phyloP scores from a whole-genome alignment of 2,113 vertebrate genomes.

The Canis aureus region DNA sequence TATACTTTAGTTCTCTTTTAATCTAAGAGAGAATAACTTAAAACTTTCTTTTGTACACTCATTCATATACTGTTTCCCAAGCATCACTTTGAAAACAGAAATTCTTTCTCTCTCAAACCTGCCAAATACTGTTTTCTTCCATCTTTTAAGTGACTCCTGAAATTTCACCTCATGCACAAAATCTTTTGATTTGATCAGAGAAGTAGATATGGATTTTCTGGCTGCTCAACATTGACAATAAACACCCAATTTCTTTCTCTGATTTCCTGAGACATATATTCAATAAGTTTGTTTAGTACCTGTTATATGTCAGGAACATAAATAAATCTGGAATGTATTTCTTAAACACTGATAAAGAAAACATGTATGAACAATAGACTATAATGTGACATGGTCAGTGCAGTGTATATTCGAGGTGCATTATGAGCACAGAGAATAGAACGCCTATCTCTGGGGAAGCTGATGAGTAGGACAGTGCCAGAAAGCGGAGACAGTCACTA shows the following conservation, averaged over 20 bases:
- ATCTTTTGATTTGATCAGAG: constrained; percentile 34
- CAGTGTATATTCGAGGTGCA: background rate
- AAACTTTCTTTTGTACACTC: background rate
- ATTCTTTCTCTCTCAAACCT: background rate
- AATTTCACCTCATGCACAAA: background rate
- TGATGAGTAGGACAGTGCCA: background rate
- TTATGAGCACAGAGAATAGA: background rate
- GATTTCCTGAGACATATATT: constrained; percentile 16
- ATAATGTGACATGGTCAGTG: background rate
- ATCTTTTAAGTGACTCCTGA: constrained; percentile 38
- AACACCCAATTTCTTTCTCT: background rate
- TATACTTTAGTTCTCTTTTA: background rate
- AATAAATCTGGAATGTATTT: background rate
- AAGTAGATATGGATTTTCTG: constrained; percentile 29
- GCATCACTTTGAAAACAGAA: constrained; percentile 37
- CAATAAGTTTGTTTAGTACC: background rate
- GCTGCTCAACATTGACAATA: background rate
- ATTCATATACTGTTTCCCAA: background rate
- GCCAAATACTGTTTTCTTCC: background rate
- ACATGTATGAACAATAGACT: background rate
- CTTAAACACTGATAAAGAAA: background rate
- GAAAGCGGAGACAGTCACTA: background rate
- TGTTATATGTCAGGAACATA: background rate
- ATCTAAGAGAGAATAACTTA: background rate
- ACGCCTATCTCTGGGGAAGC: background rate